Evolutionary conservation across 2,888 invertebrate species (phyloP).

Genomic region (Resseliella maxima): DNA sequence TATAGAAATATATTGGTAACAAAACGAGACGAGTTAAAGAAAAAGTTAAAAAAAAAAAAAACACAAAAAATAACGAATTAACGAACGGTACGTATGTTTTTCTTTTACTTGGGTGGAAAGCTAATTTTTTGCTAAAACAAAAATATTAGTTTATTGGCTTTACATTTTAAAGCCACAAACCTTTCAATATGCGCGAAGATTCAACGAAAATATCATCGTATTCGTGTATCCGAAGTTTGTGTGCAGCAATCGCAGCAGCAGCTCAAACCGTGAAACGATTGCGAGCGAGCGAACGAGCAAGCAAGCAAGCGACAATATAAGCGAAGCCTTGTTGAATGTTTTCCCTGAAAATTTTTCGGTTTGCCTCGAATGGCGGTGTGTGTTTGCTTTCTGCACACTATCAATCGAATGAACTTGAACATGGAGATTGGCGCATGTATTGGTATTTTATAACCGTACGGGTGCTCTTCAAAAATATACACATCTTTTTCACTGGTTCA

Average conservation of each 20-base stretch:
- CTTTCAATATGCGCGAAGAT: neutral
- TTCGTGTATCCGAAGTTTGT: too few relatives aligned
- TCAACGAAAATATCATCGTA: too few relatives aligned
- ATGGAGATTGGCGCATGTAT: neutral
- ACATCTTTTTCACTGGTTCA: too few relatives aligned
- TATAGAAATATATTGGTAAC: neutral
- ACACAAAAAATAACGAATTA: too few relatives aligned
- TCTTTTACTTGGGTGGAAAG: too few relatives aligned
- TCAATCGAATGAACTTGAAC: neutral
- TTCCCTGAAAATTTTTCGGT: neutral
- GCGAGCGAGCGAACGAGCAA: neutral
- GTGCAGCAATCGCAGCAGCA: too few relatives aligned
- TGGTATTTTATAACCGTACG: neutral
- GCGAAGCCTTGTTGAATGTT: constrained; percentile 35
- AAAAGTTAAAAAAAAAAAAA: too few relatives aligned
- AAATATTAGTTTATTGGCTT: neutral
- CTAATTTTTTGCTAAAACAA: neutral
- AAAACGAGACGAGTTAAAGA: neutral
- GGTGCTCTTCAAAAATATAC: neutral
- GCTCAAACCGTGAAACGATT: too few relatives aligned
- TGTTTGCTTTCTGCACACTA: neutral
- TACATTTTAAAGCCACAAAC: neutral
- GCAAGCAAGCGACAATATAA: neutral
- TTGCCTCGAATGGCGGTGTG: neutral
- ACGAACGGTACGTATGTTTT: too few relatives aligned